Evolutionary conservation across 2,888 invertebrate genomes (phyloP), one percentile per base, ranked within the genome.

Genomic region (Stenodera caucasica): DNA sequence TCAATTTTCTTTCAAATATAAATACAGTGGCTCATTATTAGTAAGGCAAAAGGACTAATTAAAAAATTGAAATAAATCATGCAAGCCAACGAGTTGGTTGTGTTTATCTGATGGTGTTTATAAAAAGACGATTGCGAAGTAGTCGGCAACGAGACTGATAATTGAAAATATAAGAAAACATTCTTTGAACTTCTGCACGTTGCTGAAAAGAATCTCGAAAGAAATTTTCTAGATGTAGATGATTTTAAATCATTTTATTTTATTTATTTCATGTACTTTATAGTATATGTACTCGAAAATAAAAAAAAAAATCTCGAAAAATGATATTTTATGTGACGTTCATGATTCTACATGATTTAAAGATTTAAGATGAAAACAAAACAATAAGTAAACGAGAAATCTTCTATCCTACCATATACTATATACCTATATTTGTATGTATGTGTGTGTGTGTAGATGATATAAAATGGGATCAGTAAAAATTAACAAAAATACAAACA

Each of bases 401-500:
- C 37, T 37, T 37, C 8, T 15, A 14, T 8, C 2, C 15, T 37
- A 40, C 9, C 4, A 40, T 40, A 2, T 37, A 8, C n/a, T n/a
- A n/a, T n/a, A n/a, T n/a, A n/a, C n/a, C n/a, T n/a, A n/a, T n/a
- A n/a, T 15, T 14, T 40, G 15, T 40, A 18, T 2, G 2, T 7
- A 12, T 35, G 35, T 32, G 11, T 18, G 15, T 37, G 3, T 40
- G 40, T 40, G 12, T 21, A 68, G 73, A 73, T 70, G 68, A 72
- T 68, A 69, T 70, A 67, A 67, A 70, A 61, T 65, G 67, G 71
- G 72, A 73, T 75, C 71, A 75, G 72, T 70, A 77, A 78, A 78
- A 77, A 77, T 78, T 76, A 76, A 75, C 72, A 75, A 77, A 75
- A 78, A 78, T 72, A 72, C 77, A 72, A 68, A 3, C 26, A 26